Evolutionary conservation across 2,888 invertebrate genomes (phyloP), one percentile per base, ranked within the genome.

Genomic region (Ornithoptera alexandrae): DNA sequence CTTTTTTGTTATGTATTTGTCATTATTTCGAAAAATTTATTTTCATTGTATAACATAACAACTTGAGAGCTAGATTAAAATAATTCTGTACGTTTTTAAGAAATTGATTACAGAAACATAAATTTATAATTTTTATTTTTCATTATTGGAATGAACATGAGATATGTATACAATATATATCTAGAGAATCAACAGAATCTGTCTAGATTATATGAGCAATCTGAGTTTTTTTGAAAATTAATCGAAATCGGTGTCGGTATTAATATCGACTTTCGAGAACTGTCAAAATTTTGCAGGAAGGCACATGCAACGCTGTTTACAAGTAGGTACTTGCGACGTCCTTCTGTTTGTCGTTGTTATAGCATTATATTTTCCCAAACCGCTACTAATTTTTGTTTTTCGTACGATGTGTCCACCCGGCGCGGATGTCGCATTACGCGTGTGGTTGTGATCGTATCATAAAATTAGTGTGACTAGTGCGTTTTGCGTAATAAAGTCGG

Each of bases 261-360:
- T 72, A 74, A 76, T 71, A 74, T 67, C 42, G 30, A 70, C 7
- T 50, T 22, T 72, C 76, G 68, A 78, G 80, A 89, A 73, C 86
- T 92, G 91, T 92, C 92, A 92, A 91, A 91, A 90, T 87, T 92
- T 92, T 91, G 92, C 91, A 89, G 86, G 83, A 87, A 83, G 86
- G 84, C 85, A 84, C 90, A 89, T 90, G 90, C 85, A 87, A 84
- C 83, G 89, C 91, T 92, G 92, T 92, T 92, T 92, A 92, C 90
- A 89, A 88, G 85, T 87, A 84, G 82, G 67, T 76, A 73, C 78
- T 78, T 76, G 75, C 84, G 83, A 85, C 82, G 80, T 84, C 84
- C 79, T 81, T 84, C 83, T 82, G 85, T 87, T 89, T 88, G 83
- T 83, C 80, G 79, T 62, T 79, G 76, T 78, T 77, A 74, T 78